These are phyloP conservation scores for Rousettus leschenaultii DNA, from an alignment of 2,113 vertebrate species.

Conservation along the genomic window DNA sequence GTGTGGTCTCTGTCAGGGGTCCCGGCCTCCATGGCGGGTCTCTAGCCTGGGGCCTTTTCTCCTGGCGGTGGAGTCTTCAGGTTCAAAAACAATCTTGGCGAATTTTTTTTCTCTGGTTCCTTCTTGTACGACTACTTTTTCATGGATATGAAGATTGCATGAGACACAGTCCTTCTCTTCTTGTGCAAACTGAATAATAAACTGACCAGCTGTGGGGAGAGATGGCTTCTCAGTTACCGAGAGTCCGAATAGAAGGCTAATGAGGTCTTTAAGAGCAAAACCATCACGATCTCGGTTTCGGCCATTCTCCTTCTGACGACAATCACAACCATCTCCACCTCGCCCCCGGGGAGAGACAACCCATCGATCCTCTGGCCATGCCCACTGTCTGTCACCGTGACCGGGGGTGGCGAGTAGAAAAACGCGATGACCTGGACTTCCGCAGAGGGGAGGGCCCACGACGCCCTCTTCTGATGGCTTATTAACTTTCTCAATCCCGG, in stretches of 20 bases:
- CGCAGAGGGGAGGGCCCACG: fast-evolving
- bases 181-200: neutral
- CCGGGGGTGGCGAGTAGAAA: neutral
- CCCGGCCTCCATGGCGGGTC: fast-evolving
- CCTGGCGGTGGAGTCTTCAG: neutral
- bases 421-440: fast-evolving
- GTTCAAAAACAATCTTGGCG: neutral
- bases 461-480: neutral
- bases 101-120: neutral
- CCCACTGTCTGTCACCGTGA: fast-evolving
- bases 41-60: neutral
- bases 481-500: neutral
- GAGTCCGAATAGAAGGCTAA: neutral
- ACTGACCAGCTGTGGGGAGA: neutral
- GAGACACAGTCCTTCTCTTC: neutral
- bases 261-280: neutral
- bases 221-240: neutral
- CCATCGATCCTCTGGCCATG: fast-evolving
- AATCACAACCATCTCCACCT: neutral
- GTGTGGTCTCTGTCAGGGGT: fast-evolving
- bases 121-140: neutral
- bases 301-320: neutral
- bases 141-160: neutral
- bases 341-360: neutral
- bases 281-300: neutral